Evolutionary conservation across 2,113 vertebrate genomes (phyloP), one percentile per base, ranked within the genome.

Genomic region (Calonectris borealis): DNA sequence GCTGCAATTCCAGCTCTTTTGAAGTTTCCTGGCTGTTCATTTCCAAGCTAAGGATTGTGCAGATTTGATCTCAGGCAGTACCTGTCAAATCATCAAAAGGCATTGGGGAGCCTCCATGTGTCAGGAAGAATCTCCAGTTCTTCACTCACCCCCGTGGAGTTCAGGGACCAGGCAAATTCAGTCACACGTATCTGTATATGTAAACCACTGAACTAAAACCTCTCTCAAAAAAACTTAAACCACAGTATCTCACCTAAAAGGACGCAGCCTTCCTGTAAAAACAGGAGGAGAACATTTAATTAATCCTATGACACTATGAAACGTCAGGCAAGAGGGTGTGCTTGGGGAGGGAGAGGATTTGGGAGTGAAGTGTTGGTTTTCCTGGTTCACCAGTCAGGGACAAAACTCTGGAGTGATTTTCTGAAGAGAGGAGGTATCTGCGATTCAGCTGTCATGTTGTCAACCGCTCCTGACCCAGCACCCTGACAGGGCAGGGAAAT

Each of bases 1-100:
- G 62, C 64, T 69, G 49, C 46, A 79, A 4, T 87, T 84, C 40
- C 8, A 34, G 38, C 62, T 93, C 93, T 94, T 94, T 87, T 91
- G 81, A 95, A 96, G 81, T 85, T 80, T 73, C n/a, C 58, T 94
- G 34, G 52, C 51, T 87, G 60, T n/a, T 93, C 51, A 58, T 94
- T 96, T 86, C 64, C 29, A 75, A 77, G 60, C 51, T 72, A 83
- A 88, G 52, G 18, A 55, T 51, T 83, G 70, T 83, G 84, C 15
- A 94, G 80, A 82, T 90, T 76, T 86, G 46, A 71, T 90, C 82
- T 88, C 77, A 79, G 65, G 42, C 61, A 82, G 73, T 78, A 80
- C n/a, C 76, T 91, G 71, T 83, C 91, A 93, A 83, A 49, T 44
- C 54, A 64, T 93, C 84, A 91, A 82, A 90, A 88, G 64, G 76